Evolutionary conservation across 2,888 invertebrate genomes (phyloP), one percentile per base, ranked within the genome.

Genomic region (Nymphalis c-album): DNA sequence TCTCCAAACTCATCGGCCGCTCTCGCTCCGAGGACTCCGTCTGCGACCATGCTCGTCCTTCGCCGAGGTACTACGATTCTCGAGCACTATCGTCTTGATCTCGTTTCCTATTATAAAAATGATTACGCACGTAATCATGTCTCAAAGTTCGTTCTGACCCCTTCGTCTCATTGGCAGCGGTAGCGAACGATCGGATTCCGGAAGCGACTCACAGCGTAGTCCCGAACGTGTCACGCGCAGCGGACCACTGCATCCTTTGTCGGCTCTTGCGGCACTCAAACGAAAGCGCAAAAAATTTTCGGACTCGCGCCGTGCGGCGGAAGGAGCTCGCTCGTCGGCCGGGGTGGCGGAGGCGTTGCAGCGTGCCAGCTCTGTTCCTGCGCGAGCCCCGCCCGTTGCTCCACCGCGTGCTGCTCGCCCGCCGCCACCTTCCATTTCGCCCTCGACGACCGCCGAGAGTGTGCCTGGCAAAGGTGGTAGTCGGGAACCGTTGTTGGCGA

Each of bases 221-320:
- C 85, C 88, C 50, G 89, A 90, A 80, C 86, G 90, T 47, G 76
- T 64, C 64, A 71, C 72, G 17, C 84, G 84, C 74, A 74, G 79
- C 71, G 83, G 85, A 7, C 85, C 89, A 73, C 82, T 86, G 77
- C 88, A 85, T 73, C 88, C 91, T 79, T 83, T 94, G 64, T 87
- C 93, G 40, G 96, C 96, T 64, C 91, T 96, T 72, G 96, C 96
- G 1, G 94, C 96, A 31, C 92, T 97, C 66, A 95, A 95, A 82
- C 94, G 95, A 81, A 97, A 96, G 85, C 94, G 96, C 73, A 96
- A 96, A 87, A 96, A 96, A 84, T 97, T 96, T 87, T 96, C 96
- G 0, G 95, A 96, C 73, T 96, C 96, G 69, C 93, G 96, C 77
- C 95, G 79, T 80, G 76, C 80, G 82, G 80, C 85, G 85, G 84